These are phyloP conservation scores for Telmatochromis brichardi DNA, from an alignment of 2,113 vertebrate genomes.

Conservation along the genomic window DNA sequence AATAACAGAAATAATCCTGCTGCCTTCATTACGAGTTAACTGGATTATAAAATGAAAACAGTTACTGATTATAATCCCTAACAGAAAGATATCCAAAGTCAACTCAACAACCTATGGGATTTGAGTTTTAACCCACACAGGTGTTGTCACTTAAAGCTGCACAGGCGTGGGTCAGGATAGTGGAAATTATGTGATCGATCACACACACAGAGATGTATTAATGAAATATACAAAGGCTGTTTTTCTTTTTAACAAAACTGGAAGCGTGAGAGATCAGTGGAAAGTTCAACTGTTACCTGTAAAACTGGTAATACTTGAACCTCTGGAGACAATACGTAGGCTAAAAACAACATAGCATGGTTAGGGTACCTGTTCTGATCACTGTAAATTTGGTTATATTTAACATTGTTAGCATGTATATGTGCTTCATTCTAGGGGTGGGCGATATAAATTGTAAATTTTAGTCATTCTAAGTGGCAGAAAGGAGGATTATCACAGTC, in stretches of 20 bases:
- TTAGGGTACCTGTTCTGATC: neutral
- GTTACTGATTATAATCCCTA: neutral
- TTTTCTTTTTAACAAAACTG: neutral
- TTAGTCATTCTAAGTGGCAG: neutral
- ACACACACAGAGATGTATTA: fast-evolving
- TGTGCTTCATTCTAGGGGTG: neutral
- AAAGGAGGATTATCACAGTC: neutral
- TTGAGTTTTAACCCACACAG: neutral
- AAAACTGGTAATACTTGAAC: neutral
- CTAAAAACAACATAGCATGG: neutral
- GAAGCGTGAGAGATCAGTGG: neutral
- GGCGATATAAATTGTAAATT: neutral
- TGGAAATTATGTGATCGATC: neutral
- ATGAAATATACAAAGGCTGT: neutral
- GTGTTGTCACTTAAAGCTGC: neutral
- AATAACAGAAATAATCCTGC: neutral
- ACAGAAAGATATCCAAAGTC: neutral
- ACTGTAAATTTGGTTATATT: neutral
- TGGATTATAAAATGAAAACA: neutral
- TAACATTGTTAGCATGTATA: neutral
- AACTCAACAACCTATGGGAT: neutral
- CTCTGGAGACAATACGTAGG: neutral
- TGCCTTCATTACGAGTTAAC: neutral
- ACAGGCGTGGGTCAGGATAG: neutral
- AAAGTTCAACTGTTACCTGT: neutral